These are phyloP conservation scores for Apodemia zela DNA, from an alignment of 2,888 invertebrate genomes.

Conservation along the genomic window DNA sequence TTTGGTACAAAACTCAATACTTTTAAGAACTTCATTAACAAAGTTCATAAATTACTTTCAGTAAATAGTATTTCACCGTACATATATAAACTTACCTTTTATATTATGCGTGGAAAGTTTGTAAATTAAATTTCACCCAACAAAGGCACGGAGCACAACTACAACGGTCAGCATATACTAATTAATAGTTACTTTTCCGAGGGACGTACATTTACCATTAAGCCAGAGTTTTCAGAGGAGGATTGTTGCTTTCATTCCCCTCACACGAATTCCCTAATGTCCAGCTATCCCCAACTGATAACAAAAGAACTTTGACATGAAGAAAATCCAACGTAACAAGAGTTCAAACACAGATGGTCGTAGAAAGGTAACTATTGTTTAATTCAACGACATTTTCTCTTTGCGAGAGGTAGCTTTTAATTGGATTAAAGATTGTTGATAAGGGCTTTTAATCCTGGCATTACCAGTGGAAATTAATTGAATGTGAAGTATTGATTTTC, in stretches of 20 bases:
- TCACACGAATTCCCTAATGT: constrained; percentile 61
- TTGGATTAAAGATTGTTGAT: constrained; percentile 75
- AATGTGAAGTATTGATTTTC: constrained; percentile 57
- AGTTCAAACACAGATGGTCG: constrained; percentile 43
- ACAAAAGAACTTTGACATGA: constrained; percentile 25
- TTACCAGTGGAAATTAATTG: constrained; percentile 62
- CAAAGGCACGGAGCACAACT: background rate
- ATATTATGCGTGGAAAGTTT: background rate
- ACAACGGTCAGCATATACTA: constrained; percentile 37
- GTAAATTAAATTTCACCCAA: background rate
- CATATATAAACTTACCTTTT: background rate
- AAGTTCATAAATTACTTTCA: no score
- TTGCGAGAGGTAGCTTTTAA: constrained; percentile 64
- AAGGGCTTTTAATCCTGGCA: constrained; percentile 63
- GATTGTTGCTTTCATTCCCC: constrained; percentile 63
- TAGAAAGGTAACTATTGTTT: constrained; percentile 58
- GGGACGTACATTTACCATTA: constrained; percentile 64
- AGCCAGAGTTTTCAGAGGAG: constrained; percentile 56
- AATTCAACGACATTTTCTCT: constrained; percentile 60
- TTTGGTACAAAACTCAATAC: no score
- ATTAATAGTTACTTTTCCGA: constrained; percentile 65
- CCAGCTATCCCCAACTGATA: constrained; percentile 47
- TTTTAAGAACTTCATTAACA: no score
- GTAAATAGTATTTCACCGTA: no score
- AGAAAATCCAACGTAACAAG: constrained; percentile 22